Conservation (phyloP, 2,888 invertebrate genomes). For the Drosophila buzzatii region DNA sequence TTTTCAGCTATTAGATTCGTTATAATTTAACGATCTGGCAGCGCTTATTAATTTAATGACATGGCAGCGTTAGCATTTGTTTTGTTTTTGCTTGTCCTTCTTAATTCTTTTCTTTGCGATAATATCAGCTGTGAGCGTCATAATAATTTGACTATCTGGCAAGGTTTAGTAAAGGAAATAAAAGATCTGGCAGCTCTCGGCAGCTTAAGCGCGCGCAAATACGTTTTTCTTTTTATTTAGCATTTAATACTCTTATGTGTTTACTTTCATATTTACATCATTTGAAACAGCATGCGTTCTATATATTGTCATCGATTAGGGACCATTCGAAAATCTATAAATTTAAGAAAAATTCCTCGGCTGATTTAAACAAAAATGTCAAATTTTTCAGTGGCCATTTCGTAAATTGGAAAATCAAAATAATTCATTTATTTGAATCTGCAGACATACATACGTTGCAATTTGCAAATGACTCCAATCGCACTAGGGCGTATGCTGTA, state of each 20-base stretch:
- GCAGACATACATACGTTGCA: conserved; percentile 28
- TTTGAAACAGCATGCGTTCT: background rate
- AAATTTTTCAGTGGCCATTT: conserved; percentile 66
- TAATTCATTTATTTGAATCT: conserved; percentile 32
- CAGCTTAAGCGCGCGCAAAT: background rate
- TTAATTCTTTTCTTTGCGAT: background rate
- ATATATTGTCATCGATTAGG: conserved; percentile 13
- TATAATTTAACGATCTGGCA: conserved; percentile 16
- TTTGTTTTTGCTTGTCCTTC: background rate
- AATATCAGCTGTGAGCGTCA: background rate
- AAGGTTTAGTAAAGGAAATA: background rate
- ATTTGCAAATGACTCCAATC: conserved; percentile 50
- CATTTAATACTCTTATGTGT: background rate
- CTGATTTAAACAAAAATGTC: conserved; percentile 59
- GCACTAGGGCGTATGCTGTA: conserved; percentile 38
- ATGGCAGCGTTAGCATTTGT: conserved; percentile 1
- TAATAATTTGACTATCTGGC: conserved; percentile 11
- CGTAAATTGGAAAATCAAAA: conserved; percentile 40
- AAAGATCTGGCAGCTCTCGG: background rate
- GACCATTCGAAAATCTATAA: conserved; percentile 3
- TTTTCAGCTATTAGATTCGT: conserved; percentile 2
- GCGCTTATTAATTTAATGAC: background rate
- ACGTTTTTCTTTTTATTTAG: too few species aligned
- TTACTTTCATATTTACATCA: background rate
- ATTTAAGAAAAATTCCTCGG: conserved; percentile 23